A percentile compares a stretch with the other conserved stretches of the same genome.
Evolutionary conservation across 2,113 vertebrate genomes (phyloP).

Genomic region (Rallus limicola): DNA sequence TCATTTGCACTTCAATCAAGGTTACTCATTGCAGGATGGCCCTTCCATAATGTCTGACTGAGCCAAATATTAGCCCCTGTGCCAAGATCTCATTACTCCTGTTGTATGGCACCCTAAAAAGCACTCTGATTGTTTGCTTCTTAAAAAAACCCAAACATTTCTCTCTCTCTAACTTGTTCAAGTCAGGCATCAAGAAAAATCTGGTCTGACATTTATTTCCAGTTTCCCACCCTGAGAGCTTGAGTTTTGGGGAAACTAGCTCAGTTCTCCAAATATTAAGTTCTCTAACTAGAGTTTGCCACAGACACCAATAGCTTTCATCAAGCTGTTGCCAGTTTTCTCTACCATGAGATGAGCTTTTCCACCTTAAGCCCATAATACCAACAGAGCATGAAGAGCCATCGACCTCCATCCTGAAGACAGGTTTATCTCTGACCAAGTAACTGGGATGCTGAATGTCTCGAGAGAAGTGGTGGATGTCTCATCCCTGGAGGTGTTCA

Average conservation of each 20-base stretch:
- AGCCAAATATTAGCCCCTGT: not conserved
- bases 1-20: not conserved
- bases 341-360: not conserved
- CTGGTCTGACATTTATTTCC: not conserved
- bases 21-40: not conserved
- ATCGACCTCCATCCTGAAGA: too few relatives aligned
- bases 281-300: not conserved
- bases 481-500: too few relatives aligned
- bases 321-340: not conserved
- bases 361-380: not conserved
- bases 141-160: not conserved
- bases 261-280: not conserved
- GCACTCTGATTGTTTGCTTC: not conserved
- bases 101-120: accelerated
- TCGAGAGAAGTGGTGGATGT: too few relatives aligned
- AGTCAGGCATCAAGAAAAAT: not conserved
- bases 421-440: not conserved
- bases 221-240: not conserved
- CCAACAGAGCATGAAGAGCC: not conserved
- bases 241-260: not conserved
- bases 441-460: not conserved
- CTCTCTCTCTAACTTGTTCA: not conserved
- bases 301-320: not conserved
- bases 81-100: not conserved
- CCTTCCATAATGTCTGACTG: not conserved